Evolutionary conservation across 1,140 invertebrate genomes (phyloP).

Genomic region (Sipha flava): DNA sequence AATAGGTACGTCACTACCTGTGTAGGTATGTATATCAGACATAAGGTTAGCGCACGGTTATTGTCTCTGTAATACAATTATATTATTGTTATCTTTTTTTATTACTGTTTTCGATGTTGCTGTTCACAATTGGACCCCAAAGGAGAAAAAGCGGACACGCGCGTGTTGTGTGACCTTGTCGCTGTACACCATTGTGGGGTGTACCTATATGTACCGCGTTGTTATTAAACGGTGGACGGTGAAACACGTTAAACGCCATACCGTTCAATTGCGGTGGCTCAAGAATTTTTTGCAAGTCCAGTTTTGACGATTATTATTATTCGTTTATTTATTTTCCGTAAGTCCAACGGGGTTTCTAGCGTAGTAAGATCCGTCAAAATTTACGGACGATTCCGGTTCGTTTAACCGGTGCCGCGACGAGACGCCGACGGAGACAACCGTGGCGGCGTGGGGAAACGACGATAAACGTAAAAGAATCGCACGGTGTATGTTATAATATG

Average conservation of each 20-base stretch:
- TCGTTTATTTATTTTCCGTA: not conserved
- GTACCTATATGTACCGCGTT: too few species aligned
- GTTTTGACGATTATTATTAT: not conserved
- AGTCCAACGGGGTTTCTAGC: not conserved
- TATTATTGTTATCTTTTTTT: not conserved
- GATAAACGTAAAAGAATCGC: not conserved
- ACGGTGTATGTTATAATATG: not conserved
- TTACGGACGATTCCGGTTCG: not conserved
- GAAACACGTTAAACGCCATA: not conserved
- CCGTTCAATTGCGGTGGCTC: not conserved
- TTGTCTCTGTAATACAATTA: conserved; percentile 1
- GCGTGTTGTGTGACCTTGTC: not conserved
- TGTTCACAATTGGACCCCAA: not conserved
- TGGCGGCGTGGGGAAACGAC: not conserved
- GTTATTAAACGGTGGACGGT: not conserved
- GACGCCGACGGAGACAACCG: not conserved
- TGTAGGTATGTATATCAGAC: not conserved
- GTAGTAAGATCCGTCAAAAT: not conserved
- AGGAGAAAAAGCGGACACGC: not conserved
- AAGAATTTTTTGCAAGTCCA: not conserved
- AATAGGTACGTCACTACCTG: not conserved
- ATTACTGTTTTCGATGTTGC: not conserved
- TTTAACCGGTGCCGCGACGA: not conserved
- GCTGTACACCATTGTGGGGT: too few species aligned
- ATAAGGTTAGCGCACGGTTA: conserved; percentile 23